Conservation (phyloP, 2,888 invertebrate genomes). For the Ryuthela nishihirai region DNA sequence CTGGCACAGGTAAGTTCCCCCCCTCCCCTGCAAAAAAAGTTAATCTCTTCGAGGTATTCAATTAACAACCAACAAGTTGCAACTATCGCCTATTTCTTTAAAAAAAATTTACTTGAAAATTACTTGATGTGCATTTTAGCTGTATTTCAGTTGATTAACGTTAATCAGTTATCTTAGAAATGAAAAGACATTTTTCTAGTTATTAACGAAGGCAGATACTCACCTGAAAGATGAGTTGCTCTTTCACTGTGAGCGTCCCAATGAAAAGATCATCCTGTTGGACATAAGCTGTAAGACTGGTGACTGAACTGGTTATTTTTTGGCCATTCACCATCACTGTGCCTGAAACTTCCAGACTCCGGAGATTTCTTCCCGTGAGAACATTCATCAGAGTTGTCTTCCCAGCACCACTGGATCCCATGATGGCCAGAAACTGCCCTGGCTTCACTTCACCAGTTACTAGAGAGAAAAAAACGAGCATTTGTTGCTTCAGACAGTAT, state of each 20-base stretch:
- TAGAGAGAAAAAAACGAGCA: constrained; percentile 51
- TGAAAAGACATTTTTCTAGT: too few species aligned
- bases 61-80: too few species aligned
- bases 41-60: too few species aligned
- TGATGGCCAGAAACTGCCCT: constrained; percentile 78
- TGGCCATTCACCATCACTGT: constrained; percentile 64
- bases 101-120: too few species aligned
- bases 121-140: too few species aligned
- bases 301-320: constrained; percentile 45
- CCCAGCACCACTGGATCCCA: constrained; percentile 80
- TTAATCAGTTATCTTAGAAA: too few species aligned
- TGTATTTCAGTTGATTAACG: too few species aligned
- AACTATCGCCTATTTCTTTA: too few species aligned
- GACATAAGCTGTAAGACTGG: constrained; percentile 73
- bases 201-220: constrained; percentile 45
- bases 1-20: too few species aligned
- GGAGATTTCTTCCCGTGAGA: constrained; percentile 66
- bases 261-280: constrained; percentile 93
- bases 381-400: constrained; percentile 92
- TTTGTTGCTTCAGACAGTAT: too few species aligned
- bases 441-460: constrained; percentile 79
- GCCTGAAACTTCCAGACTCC: constrained; percentile 54
- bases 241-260: constrained; percentile 79
- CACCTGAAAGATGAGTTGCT: constrained; percentile 87
- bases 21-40: too few species aligned